Conservation (phyloP, 2,888 invertebrate species). For the Scaptomyza cyrtandrae region DNA sequence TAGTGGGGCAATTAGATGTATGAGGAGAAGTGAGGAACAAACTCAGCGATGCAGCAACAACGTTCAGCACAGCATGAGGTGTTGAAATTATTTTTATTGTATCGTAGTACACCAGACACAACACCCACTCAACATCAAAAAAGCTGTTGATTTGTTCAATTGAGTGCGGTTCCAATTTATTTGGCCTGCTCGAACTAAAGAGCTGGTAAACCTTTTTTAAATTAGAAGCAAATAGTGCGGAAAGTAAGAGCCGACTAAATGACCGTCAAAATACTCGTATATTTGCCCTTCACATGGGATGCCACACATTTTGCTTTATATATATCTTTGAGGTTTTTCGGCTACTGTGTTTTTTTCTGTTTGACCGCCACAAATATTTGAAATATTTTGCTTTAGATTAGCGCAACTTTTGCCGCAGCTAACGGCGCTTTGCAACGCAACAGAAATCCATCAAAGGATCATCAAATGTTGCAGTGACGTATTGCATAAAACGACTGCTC, state of each 20-base stretch:
- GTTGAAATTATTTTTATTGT: slow-evolving; percentile 44
- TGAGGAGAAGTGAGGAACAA: slow-evolving; percentile 11
- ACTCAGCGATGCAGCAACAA: slow-evolving; percentile 55
- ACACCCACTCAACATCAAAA: slow-evolving; percentile 4
- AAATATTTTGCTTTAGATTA: slow-evolving; percentile 73
- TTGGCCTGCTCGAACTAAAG: slow-evolving; percentile 67
- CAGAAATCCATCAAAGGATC: slow-evolving; percentile 78
- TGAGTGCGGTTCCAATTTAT: slow-evolving; percentile 35
- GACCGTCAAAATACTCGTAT: slow-evolving; percentile 44
- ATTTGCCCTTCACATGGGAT: slow-evolving; percentile 65
- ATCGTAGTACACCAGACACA: not conserved
- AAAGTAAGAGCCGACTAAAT: slow-evolving; percentile 41
- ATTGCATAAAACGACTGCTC: slow-evolving; percentile 47
- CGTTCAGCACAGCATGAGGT: slow-evolving; percentile 45
- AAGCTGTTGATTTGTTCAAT: slow-evolving; percentile 52
- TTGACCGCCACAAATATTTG: slow-evolving; percentile 56
- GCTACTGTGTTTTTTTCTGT: slow-evolving; percentile 16
- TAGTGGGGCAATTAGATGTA: slow-evolving; percentile 66
- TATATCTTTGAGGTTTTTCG: slow-evolving; percentile 8
- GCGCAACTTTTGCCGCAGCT: slow-evolving; percentile 60
- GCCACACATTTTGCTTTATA: slow-evolving; percentile 60
- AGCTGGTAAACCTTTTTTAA: slow-evolving; percentile 41
- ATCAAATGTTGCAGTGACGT: slow-evolving; percentile 74
- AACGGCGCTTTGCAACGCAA: slow-evolving; percentile 64
- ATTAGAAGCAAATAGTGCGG: slow-evolving; percentile 74